phyloP scores from a whole-genome alignment of 2,797 vertebrate genomes.

The Nannoperca australis region DNA sequence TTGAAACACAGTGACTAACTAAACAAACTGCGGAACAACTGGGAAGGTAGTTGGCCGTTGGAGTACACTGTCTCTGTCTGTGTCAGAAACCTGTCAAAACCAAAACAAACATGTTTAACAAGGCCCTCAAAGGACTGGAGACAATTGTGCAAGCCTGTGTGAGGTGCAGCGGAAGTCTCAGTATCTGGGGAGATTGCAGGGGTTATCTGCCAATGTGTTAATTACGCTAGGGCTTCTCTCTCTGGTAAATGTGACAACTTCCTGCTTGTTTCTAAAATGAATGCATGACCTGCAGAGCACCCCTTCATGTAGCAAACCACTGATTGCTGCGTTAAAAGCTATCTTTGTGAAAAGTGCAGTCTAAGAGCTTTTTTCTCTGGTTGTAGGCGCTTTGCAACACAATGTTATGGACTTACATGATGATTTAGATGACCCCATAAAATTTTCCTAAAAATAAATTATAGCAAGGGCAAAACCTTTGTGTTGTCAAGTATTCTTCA shows the following conservation, averaged over 20 bases:
- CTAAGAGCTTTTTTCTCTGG: conserved; percentile 64
- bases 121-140: conserved; percentile 74
- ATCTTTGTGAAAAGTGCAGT: conserved; percentile 73
- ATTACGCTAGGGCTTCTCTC: conserved; percentile 75
- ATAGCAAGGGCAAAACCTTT: conserved; percentile 46
- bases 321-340: conserved; percentile 77
- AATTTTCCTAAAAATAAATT: conserved; percentile 62
- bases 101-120: conserved; percentile 79
- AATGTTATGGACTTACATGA: conserved; percentile 60
- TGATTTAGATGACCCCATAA: conserved; percentile 63
- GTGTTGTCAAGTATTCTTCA: conserved; percentile 58
- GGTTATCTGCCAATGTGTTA: conserved; percentile 80
- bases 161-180: conserved; percentile 68
- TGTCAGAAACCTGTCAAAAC: conserved; percentile 79
- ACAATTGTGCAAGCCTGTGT: conserved; percentile 58
- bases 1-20: conserved; percentile 69
- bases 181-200: conserved; percentile 74
- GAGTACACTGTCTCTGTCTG: conserved; percentile 47
- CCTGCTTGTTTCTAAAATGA: conserved; percentile 75
- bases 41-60: conserved; percentile 57
- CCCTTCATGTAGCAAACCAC: conserved; percentile 59
- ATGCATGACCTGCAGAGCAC: conserved; percentile 64
- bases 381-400: conserved; percentile 53
- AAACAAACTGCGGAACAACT: conserved; percentile 70
- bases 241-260: conserved; percentile 71